Percentiles rank a stretch among this genome's conserved stretches.
Evolutionary conservation across 2,797 vertebrate genomes (phyloP).

Genomic region (Vultur gryphus): DNA sequence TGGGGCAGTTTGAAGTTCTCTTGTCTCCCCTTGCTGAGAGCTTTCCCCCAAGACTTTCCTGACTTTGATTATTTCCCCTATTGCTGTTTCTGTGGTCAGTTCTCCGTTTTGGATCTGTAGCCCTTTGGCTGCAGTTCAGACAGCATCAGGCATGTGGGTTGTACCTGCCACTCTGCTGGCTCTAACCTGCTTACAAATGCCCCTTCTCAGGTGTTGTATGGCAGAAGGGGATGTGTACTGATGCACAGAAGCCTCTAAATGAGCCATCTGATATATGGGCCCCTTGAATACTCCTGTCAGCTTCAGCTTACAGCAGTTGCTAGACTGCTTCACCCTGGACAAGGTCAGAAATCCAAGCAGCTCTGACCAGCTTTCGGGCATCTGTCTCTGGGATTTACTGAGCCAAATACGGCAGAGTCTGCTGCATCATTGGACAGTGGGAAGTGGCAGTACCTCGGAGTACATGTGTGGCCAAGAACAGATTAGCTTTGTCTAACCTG

Average conservation of each 20-base stretch:
- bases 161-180: neutral
- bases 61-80: neutral
- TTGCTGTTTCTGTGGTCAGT: neutral
- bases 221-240: neutral
- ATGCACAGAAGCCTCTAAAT: neutral
- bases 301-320: neutral
- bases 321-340: neutral
- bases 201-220: neutral
- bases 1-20: neutral
- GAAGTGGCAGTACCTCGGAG: neutral
- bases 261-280: neutral
- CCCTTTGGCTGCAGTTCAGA: neutral
- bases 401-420: neutral
- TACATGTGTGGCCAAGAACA: neutral
- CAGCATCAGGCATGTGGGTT: neutral
- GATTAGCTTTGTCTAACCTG: neutral
- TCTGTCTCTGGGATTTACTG: neutral
- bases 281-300: neutral
- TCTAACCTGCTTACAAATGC: neutral
- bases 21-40: neutral
- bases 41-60: neutral
- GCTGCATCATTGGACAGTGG: rapidly evolving
- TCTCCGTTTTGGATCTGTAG: neutral
- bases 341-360: neutral
- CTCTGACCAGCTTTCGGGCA: neutral